Evolutionary conservation across 2,113 vertebrate genomes (phyloP).

Genomic region (Scatophagus argus): DNA sequence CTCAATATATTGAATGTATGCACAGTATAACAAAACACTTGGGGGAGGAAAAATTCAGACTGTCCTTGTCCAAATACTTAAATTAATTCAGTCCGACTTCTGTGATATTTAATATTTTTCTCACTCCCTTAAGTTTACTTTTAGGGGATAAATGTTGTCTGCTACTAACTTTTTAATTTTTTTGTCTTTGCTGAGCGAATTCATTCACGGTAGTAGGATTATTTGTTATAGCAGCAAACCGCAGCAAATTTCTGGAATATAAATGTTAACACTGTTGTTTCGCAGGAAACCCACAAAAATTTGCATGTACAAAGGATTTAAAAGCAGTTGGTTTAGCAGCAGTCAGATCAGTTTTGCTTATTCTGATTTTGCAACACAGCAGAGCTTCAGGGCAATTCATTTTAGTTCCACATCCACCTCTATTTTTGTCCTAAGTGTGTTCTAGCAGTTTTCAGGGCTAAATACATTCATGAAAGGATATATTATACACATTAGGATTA

Average conservation of each 20-base stretch:
- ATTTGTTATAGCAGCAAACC: not conserved
- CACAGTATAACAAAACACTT: not conserved
- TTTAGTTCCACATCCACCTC: constrained; percentile 35
- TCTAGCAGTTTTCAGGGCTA: constrained; percentile 14
- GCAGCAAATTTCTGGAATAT: not conserved
- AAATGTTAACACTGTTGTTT: not conserved
- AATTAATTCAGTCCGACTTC: not conserved
- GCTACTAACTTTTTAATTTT: too few species aligned
- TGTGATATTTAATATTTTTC: not conserved
- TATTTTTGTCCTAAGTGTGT: constrained; percentile 29
- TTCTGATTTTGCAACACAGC: constrained; percentile 32
- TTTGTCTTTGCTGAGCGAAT: not conserved
- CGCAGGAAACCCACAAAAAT: constrained; percentile 1
- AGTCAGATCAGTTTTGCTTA: not conserved
- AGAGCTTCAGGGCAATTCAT: constrained; percentile 37
- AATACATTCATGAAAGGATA: constrained; percentile 31
- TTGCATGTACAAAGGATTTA: constrained; percentile 15
- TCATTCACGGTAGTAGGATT: not conserved
- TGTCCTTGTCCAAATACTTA: not conserved
- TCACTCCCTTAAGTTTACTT: not conserved
- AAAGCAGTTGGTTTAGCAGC: constrained; percentile 24
- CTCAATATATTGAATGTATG: not conserved
- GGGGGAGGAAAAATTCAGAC: not conserved
- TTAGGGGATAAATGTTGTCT: not conserved
- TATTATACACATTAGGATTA: constrained; percentile 29